Evolutionary conservation across 2,888 invertebrate species (phyloP).

Genomic region (Anorthoa munda): DNA sequence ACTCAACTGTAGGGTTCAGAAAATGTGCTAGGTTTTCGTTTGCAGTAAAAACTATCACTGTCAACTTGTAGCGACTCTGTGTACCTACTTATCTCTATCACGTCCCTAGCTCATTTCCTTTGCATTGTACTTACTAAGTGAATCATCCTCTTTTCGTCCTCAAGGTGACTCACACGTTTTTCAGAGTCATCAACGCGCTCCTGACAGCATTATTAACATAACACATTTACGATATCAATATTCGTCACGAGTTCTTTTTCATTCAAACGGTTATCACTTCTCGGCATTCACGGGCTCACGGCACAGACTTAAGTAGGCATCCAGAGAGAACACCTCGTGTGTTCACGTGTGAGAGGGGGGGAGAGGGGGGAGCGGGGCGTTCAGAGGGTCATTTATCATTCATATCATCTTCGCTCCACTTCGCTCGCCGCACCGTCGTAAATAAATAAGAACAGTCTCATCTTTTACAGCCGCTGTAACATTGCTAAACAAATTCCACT

Average conservation of each 20-base stretch:
- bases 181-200: conserved; percentile 57
- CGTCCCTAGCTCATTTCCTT: conserved; percentile 18
- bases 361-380: conserved; percentile 71
- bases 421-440: conserved; percentile 91
- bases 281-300: conserved; percentile 82
- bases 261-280: conserved; percentile 84
- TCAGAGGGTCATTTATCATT: conserved; percentile 91
- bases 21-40: neutral
- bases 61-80: neutral
- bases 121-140: conserved; percentile 21
- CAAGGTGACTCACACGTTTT: conserved; percentile 43
- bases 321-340: conserved; percentile 84
- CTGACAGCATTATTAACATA: conserved; percentile 67
- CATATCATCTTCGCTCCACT: conserved; percentile 91
- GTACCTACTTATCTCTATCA: neutral
- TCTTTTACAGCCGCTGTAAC: conserved; percentile 86
- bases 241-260: conserved; percentile 81
- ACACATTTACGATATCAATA: conserved; percentile 75
- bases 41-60: neutral
- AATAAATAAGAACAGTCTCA: conserved; percentile 91
- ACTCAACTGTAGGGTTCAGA: neutral
- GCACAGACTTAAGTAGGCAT: conserved; percentile 83
- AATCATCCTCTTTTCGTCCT: conserved; percentile 51
- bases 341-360: conserved; percentile 88
- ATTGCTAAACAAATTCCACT: conserved; percentile 69